A percentile compares a stretch with the other conserved stretches of the same genome.
phyloP scores from a whole-genome alignment of 2,797 vertebrate genomes.

The Xiphorhynchus erythropygius region DNA sequence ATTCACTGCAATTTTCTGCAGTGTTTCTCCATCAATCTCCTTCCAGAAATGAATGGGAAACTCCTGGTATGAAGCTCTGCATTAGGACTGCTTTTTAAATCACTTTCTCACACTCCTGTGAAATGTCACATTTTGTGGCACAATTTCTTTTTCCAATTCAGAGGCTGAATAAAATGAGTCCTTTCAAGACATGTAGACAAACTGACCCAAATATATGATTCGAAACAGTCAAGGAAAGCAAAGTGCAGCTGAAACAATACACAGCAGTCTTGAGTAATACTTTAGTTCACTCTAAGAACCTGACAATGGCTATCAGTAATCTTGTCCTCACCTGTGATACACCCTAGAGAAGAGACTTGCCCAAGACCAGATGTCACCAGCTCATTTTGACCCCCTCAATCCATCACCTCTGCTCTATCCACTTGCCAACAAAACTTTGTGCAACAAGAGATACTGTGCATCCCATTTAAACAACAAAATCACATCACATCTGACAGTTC shows the following conservation, averaged over 20 bases:
- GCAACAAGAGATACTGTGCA: not conserved
- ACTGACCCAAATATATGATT: not conserved
- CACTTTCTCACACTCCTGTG: not conserved
- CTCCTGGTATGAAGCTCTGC: not conserved
- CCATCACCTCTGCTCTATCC: not conserved
- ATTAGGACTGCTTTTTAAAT: not conserved
- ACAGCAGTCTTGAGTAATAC: not conserved
- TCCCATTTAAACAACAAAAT: not conserved
- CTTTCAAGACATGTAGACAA: not conserved
- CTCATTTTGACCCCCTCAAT: not conserved
- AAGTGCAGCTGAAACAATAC: not conserved
- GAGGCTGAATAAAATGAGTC: not conserved
- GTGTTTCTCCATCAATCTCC: not conserved
- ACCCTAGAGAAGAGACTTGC: not conserved
- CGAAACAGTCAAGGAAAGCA: not conserved
- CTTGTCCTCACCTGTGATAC: not conserved
- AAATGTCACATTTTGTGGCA: not conserved
- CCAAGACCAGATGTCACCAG: not conserved
- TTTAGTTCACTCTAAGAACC: not conserved
- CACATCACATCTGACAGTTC: not conserved
- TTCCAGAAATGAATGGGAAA: not conserved
- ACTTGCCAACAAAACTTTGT: not conserved
- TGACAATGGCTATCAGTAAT: not conserved
- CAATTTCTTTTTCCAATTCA: not conserved
- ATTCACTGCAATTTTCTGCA: not conserved